Percentiles rank a stretch among this genome's conserved stretches.
Evolutionary conservation across 2,797 vertebrate species (phyloP).

Genomic region (Smutsia temminckii): DNA sequence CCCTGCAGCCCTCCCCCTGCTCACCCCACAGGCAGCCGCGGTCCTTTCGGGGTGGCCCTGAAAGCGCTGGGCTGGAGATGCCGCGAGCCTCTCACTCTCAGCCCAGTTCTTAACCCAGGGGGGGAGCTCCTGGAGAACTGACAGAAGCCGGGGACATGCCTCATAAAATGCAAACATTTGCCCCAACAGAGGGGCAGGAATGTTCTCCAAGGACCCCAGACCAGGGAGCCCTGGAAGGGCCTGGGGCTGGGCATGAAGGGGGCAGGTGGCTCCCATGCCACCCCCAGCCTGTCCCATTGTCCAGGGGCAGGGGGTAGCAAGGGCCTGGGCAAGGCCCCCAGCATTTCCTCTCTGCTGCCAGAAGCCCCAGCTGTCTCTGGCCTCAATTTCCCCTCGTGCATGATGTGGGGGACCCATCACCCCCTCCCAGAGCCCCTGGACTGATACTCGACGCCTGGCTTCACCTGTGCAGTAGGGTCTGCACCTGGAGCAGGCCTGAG

Average conservation of each 20-base stretch:
- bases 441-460: accelerated
- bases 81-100: neutral
- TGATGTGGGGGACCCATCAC: accelerated
- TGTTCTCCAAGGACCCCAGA: too few species aligned
- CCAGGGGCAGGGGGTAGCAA: too few species aligned
- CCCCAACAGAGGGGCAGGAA: accelerated
- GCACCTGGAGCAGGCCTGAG: accelerated
- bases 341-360: too few species aligned
- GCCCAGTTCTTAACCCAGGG: neutral
- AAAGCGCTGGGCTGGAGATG: too few species aligned
- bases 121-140: too few species aligned
- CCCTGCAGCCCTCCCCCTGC: neutral
- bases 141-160: neutral
- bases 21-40: accelerated
- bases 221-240: neutral
- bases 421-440: neutral
- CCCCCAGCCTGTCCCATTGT: too few species aligned
- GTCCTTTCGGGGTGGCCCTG: neutral
- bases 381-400: neutral
- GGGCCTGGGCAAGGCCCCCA: neutral
- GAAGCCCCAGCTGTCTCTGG: neutral
- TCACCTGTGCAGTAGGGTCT: accelerated
- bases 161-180: neutral
- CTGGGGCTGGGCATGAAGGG: too few species aligned
- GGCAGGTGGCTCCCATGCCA: accelerated